These are phyloP conservation scores for Phortica magna DNA, from an alignment of 2,888 invertebrate genomes.

Conservation along the genomic window DNA sequence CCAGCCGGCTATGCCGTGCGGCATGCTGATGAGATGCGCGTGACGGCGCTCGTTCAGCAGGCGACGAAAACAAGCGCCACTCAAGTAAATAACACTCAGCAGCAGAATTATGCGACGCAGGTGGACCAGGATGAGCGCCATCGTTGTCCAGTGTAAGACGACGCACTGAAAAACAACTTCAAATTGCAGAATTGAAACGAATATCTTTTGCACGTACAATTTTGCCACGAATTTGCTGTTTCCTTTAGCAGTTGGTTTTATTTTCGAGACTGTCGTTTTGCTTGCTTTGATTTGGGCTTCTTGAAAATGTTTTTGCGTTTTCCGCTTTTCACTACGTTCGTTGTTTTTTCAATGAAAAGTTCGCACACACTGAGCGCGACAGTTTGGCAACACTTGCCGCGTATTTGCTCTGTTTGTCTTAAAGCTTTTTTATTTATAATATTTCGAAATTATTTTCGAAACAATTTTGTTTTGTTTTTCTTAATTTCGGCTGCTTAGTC, in stretches of 20 bases:
- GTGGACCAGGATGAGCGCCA: slow-evolving; percentile 75
- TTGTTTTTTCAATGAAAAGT: not conserved
- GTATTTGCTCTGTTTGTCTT: not conserved
- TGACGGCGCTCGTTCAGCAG: slow-evolving; percentile 71
- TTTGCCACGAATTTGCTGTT: not conserved
- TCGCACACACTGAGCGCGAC: slow-evolving; percentile 21
- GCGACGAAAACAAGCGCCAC: slow-evolving; percentile 72
- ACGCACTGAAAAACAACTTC: not conserved
- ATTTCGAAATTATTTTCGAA: slow-evolving; percentile 10
- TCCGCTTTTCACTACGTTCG: not conserved
- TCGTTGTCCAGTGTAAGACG: slow-evolving; percentile 38
- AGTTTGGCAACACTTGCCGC: slow-evolving; percentile 57
- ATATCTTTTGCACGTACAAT: not conserved
- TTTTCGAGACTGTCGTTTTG: not conserved
- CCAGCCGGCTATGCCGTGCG: slow-evolving; percentile 53
- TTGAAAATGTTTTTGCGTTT: slow-evolving; percentile 14
- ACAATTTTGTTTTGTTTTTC: slow-evolving; percentile 24
- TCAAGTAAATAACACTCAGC: slow-evolving; percentile 75
- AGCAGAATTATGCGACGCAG: slow-evolving; percentile 75
- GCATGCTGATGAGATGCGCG: slow-evolving; percentile 61
- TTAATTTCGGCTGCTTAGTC: no score
- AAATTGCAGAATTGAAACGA: not conserved
- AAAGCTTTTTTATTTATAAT: slow-evolving; percentile 6
- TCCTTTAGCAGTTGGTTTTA: not conserved
- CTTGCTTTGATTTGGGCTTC: slow-evolving; percentile 17